These are phyloP conservation scores for Onychomys arenicola DNA, from an alignment of 2,797 vertebrate species.

Conservation along the genomic window DNA sequence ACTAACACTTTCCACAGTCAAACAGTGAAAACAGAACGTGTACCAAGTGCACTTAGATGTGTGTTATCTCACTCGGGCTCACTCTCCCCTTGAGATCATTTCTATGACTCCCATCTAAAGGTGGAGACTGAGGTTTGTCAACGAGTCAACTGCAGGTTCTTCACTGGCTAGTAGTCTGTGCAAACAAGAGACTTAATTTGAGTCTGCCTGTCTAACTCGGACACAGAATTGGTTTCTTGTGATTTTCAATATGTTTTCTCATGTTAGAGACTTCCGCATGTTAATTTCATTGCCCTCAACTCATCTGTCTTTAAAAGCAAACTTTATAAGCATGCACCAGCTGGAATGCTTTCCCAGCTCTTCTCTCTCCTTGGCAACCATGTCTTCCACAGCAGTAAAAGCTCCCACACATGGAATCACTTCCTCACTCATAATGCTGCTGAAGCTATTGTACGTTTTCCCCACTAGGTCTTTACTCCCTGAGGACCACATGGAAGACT, in stretches of 20 bases:
- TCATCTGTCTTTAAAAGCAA: conserved; percentile 22
- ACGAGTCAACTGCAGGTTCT: background rate
- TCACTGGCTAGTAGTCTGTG: background rate
- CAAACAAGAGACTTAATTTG: conserved; percentile 30
- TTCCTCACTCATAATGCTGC: background rate
- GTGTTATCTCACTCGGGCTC: background rate
- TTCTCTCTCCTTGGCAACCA: background rate
- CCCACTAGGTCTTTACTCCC: background rate
- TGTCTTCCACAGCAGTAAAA: conserved; percentile 42
- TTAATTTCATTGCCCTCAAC: background rate
- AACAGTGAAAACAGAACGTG: background rate
- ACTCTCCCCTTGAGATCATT: background rate
- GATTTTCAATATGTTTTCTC: background rate
- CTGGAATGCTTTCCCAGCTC: background rate
- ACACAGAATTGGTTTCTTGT: background rate
- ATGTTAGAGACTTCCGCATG: background rate
- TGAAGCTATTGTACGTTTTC: background rate
- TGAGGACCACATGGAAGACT: background rate
- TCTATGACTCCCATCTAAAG: background rate
- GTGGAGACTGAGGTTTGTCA: background rate
- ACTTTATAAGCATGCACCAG: background rate
- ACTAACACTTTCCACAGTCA: background rate
- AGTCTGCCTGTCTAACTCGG: conserved; percentile 7
- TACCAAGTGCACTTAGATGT: background rate
- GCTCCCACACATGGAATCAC: background rate